These are phyloP conservation scores for Drosophila setifemur DNA, from an alignment of 1,140 invertebrate genomes.

Conservation along the genomic window DNA sequence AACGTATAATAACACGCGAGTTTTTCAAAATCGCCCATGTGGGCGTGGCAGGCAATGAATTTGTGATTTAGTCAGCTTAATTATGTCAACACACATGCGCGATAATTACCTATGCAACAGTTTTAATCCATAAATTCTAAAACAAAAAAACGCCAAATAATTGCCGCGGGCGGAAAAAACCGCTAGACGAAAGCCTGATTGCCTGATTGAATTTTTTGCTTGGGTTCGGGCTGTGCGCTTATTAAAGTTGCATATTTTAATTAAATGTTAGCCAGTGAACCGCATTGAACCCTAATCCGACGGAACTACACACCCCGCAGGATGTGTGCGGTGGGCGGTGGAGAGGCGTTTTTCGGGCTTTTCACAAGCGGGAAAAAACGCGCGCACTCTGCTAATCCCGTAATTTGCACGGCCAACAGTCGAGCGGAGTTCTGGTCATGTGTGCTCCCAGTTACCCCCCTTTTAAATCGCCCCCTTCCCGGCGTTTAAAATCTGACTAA, in stretches of 20 bases:
- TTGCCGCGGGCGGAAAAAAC: neutral
- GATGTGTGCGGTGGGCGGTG: neutral
- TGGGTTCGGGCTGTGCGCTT: constrained; percentile 11
- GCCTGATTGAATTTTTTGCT: constrained; percentile 36
- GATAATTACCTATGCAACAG: constrained; percentile 65
- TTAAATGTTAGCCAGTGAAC: constrained; percentile 47
- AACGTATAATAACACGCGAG: constrained; percentile 9
- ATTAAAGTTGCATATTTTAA: constrained; percentile 77
- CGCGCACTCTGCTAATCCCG: constrained; percentile 66
- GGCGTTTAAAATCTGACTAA: constrained; percentile 76
- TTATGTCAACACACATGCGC: constrained; percentile 44
- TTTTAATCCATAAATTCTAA: constrained; percentile 55
- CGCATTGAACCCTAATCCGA: constrained; percentile 71
- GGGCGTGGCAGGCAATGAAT: constrained; percentile 36
- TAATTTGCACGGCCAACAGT: constrained; percentile 77
- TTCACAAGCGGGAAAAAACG: constrained; percentile 41
- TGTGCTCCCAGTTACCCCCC: neutral
- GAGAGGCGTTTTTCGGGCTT: neutral
- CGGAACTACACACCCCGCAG: neutral
- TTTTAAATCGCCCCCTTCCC: neutral
- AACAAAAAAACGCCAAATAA: constrained; percentile 26
- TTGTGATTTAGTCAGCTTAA: constrained; percentile 55
- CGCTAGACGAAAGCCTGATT: neutral
- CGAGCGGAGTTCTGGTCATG: constrained; percentile 6
- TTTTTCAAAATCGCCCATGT: constrained; percentile 28